Evolutionary conservation across 2,888 invertebrate genomes (phyloP).

Genomic region (Scelioninae gen. 1): DNA sequence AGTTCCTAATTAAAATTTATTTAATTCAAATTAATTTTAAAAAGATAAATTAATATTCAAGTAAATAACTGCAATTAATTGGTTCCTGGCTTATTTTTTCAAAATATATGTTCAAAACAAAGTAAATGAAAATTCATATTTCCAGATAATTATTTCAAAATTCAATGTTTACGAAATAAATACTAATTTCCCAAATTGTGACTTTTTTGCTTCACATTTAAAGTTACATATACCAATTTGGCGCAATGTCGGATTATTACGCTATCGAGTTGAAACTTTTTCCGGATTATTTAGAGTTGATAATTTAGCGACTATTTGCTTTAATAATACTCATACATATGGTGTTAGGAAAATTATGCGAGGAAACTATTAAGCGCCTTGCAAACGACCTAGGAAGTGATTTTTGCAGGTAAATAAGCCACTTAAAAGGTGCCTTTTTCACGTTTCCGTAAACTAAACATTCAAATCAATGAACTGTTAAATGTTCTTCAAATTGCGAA

Average conservation of each 20-base stretch:
- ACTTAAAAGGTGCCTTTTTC: constrained; percentile 4
- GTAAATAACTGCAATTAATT: too few relatives aligned
- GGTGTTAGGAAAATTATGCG: constrained; percentile 18
- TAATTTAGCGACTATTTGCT: constrained; percentile 30
- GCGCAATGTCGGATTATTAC: constrained; percentile 28
- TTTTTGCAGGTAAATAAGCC: constrained; percentile 12
- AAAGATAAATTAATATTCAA: background rate
- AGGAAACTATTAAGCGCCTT: constrained; percentile 32
- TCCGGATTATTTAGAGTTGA: constrained; percentile 38
- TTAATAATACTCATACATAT: constrained; percentile 34
- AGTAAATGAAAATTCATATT: too few relatives aligned
- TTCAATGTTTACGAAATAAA: too few relatives aligned
- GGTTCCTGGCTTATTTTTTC: too few relatives aligned
- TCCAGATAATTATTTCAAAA: too few relatives aligned
- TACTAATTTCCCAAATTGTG: too few relatives aligned
- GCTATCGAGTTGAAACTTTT: constrained; percentile 24
- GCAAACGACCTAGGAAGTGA: constrained; percentile 27
- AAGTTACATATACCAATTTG: background rate
- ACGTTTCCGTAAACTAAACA: constrained; percentile 16
- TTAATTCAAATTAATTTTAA: background rate
- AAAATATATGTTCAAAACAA: too few relatives aligned
- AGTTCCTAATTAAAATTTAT: background rate
- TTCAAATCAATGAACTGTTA: constrained; percentile 23
- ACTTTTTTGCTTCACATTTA: too few relatives aligned
- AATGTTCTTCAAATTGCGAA: constrained; percentile 11